Evolutionary conservation across 2,113 vertebrate species (phyloP), one percentile per base, ranked within the genome.

Genomic region (Oceanites oceanicus): DNA sequence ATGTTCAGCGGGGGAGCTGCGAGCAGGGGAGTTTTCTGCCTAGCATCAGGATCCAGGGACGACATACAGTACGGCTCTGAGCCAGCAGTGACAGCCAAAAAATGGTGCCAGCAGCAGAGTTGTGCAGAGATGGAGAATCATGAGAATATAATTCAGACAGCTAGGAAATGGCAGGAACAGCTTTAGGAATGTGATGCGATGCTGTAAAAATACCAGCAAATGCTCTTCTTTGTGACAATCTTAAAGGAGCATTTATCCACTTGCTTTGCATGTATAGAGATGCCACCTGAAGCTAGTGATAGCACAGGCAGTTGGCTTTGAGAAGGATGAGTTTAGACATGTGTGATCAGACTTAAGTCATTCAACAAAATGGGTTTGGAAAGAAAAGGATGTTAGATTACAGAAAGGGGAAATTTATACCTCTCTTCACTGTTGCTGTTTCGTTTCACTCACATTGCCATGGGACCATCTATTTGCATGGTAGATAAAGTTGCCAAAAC

Each of bases 11-110:
- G 90, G 59, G 58, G 68, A 95, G 55, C 44, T 81, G 67, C 0
- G 7, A 75, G 90, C 40, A 47, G 53, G 21, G 38, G 20, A 71
- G 36, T 18, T 67, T 91, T 65, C 75, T 84, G 63, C 90, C 55
- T 53, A 12, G 32, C 67, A 34, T 50, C 94, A 71, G 79, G 44
- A 92, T 44, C 44, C 55, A 52, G 65, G 34, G 45, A 26, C 6
- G 12, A 6, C 0, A 3, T n/a, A 30, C 25, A 76, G 86, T 53
- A 15, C 62, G 38, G 75, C 40, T 93, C 78, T 72, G 72, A 94
- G 91, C 70, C 81, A 81, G 63, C 71, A 13, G 38, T 21, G 29
- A 61, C 95, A 92, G 73, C 91, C 93, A 91, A 49, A 94, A 74
- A 1, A 7, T 3, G 2, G 14, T 93, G 82, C 90, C 92, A 92